Evolutionary conservation across 2,797 vertebrate species (phyloP), one percentile per base, ranked within the genome.

Genomic region (Liasis olivaceus): DNA sequence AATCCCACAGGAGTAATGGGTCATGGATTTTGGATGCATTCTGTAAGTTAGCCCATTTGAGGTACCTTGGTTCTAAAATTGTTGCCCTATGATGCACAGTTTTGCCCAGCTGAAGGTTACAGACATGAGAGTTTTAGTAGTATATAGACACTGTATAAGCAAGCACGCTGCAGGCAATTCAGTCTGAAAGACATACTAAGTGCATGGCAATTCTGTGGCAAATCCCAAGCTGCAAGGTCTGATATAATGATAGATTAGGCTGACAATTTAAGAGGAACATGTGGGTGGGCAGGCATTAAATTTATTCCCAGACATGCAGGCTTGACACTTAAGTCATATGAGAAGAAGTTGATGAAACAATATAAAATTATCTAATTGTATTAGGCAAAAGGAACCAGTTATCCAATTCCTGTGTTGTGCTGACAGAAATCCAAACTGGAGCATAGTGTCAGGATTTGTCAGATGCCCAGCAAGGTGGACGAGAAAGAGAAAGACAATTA

Each of bases 361-460:
- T 94, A 92, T 94, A 93, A 94, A 97, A 97, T 97, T 96, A 96
- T 94, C 95, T 97, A 97, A 97, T 96, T 96, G 92, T 91, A 92
- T 96, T 96, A 95, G 95, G 95, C 95, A 84, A 94, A 89, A 95
- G 93, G 95, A 97, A 93, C 28, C 95, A 93, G 91, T 97, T 96
- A 96, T 95, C 93, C 95, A 96, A 96, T 97, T 95, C 94, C 54
- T 90, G 69, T 95, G 93, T 97, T 96, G 90, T 95, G 93, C 96
- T 96, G 94, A 93, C 95, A 96, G 90, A 95, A 95, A 96, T 93
- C 66, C 72, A 94, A 93, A 95, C 88, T 56, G 90, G 88, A 96
- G 91, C 92, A 94, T 63, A 93, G 93, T 88, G 93, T 81, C 89
- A 90, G n/a, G 87, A 94, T 93, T 95, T 92, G 93, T 91, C 89